Conservation (phyloP, 2,113 vertebrate genomes). For the Pseudorectes ferrugineus region DNA sequence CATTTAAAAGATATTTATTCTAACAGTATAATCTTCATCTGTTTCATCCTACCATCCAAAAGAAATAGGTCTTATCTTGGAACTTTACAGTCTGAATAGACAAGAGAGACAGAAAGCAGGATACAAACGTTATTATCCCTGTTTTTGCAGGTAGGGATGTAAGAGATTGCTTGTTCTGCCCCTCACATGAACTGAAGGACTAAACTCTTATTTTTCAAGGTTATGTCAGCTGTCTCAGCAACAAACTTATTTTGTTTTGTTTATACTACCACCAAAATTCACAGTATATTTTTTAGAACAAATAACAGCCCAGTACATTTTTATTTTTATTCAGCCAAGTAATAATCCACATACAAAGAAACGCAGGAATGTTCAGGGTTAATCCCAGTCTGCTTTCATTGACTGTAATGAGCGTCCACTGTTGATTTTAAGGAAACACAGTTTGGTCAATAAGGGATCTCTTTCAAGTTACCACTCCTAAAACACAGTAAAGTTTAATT, state of each 20-base stretch:
- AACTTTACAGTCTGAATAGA: background rate
- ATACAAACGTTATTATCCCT: background rate
- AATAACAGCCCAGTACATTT: background rate
- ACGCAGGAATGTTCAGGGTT: background rate
- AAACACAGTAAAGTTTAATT: background rate
- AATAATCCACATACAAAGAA: background rate
- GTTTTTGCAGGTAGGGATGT: background rate
- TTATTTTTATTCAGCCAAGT: background rate
- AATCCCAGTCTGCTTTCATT: background rate
- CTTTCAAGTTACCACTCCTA: background rate
- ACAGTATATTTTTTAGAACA: background rate
- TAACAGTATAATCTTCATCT: background rate
- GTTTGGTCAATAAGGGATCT: background rate
- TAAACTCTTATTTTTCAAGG: background rate
- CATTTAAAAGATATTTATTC: background rate
- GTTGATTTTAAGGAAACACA: background rate
- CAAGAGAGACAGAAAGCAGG: background rate
- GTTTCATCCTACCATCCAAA: background rate
- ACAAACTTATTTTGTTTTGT: background rate
- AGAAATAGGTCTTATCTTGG: background rate
- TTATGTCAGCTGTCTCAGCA: background rate
- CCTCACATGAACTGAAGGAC: background rate
- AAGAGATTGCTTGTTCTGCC: background rate
- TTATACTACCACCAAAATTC: background rate
- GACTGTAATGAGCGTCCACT: background rate